Percentiles rank a stretch among this genome's conserved stretches.
Conservation (phyloP, 2,888 invertebrate genomes). For the Dione juno region DNA sequence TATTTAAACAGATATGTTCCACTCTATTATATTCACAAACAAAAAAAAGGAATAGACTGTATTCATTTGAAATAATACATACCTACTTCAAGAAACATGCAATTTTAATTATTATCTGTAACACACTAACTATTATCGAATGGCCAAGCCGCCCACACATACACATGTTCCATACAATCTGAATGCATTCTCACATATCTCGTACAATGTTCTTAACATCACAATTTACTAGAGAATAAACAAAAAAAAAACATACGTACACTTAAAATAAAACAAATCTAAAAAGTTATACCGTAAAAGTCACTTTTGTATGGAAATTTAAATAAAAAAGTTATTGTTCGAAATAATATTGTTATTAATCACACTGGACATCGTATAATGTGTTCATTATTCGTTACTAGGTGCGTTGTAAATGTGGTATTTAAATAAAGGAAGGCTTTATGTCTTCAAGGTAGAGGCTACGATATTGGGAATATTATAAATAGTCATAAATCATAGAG, state of each 20-base stretch:
- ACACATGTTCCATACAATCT: conserved; percentile 70
- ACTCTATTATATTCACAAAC: too few relatives aligned
- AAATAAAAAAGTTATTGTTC: conserved; percentile 59
- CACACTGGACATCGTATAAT: conserved; percentile 71
- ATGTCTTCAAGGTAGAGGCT: not conserved
- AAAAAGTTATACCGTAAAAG: conserved; percentile 41
- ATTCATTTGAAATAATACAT: too few relatives aligned
- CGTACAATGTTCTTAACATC: conserved; percentile 57
- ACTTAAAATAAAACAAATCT: conserved; percentile 47
- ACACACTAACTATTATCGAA: conserved; percentile 63
- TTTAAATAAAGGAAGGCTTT: conserved; percentile 34
- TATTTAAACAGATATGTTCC: too few relatives aligned
- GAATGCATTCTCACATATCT: conserved; percentile 67
- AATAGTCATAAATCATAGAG: too few relatives aligned
- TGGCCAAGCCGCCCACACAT: conserved; percentile 68
- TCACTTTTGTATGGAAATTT: conserved; percentile 25
- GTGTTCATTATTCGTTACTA: conserved; percentile 69
- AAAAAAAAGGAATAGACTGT: too few relatives aligned
- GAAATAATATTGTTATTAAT: conserved; percentile 72
- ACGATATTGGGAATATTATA: too few relatives aligned
- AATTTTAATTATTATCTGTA: conserved; percentile 24
- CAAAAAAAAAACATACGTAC: conserved; percentile 14
- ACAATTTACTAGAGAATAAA: conserved; percentile 45
- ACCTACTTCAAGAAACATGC: not conserved
- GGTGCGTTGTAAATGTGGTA: conserved; percentile 49